phyloP scores from a whole-genome alignment of 2,888 invertebrate genomes.

The Fabriciana adippe region DNA sequence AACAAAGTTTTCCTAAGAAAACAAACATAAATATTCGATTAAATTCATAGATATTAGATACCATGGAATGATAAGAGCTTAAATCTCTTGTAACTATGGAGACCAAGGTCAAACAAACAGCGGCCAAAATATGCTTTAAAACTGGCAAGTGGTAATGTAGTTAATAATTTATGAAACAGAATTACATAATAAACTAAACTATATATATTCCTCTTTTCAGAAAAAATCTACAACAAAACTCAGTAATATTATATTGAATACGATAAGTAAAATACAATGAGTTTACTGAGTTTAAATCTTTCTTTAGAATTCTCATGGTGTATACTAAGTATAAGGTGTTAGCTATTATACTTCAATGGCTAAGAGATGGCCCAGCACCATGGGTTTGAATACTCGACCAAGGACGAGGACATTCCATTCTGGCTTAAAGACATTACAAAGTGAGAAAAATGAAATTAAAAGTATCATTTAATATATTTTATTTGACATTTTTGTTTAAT shows the following conservation, averaged over 20 bases:
- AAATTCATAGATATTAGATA: neutral
- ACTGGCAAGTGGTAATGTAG: conserved; percentile 66
- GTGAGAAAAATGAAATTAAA: conserved; percentile 48
- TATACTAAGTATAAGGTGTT: conserved; percentile 26
- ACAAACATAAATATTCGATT: neutral
- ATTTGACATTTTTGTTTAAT: neutral
- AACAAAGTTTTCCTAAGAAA: neutral
- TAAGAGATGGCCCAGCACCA: conserved; percentile 70
- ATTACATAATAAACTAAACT: conserved; percentile 21
- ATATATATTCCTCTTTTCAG: neutral
- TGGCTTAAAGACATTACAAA: conserved; percentile 77
- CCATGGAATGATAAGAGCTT: neutral
- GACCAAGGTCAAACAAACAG: conserved; percentile 81
- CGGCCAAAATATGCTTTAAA: conserved; percentile 74
- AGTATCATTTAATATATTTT: neutral
- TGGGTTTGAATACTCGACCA: conserved; percentile 59
- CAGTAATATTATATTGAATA: neutral
- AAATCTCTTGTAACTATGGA: conserved; percentile 50
- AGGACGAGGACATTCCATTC: conserved; percentile 60
- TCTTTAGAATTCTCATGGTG: conserved; percentile 29
- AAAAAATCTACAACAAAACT: neutral
- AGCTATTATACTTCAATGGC: conserved; percentile 54
- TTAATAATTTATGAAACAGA: conserved; percentile 43
- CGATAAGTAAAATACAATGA: conserved; percentile 13
- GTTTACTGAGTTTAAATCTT: conserved; percentile 17